These are phyloP conservation scores for Ictalurus furcatus DNA, from an alignment of 2,113 vertebrate genomes.

Conservation along the genomic window DNA sequence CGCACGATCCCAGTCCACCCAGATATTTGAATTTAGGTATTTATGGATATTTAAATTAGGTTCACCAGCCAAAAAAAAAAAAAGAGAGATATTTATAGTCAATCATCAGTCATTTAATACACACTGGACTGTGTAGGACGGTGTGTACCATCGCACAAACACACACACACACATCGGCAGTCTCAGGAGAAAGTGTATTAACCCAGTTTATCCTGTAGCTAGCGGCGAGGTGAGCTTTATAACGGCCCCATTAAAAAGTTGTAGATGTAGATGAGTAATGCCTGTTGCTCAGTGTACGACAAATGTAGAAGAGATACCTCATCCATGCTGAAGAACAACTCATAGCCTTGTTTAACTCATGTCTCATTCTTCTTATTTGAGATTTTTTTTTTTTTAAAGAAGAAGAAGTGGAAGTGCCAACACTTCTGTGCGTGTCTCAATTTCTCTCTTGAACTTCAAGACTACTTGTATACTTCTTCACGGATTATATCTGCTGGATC, in stretches of 20 bases:
- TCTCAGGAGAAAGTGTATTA: conserved; percentile 47
- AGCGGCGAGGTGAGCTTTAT: conserved; percentile 35
- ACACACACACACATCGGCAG: neutral
- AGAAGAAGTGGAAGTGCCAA: neutral
- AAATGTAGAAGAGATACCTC: neutral
- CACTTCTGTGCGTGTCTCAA: neutral
- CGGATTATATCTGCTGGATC: neutral
- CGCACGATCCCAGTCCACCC: neutral
- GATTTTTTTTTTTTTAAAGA: neutral
- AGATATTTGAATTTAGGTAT: neutral
- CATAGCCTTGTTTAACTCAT: neutral
- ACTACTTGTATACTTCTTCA: neutral
- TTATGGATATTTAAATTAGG: conserved; percentile 22
- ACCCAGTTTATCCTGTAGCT: conserved; percentile 51
- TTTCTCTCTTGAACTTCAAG: neutral
- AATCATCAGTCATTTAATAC: conserved; percentile 14
- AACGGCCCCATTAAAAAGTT: conserved; percentile 36
- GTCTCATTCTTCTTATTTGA: neutral
- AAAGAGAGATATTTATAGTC: conserved; percentile 2
- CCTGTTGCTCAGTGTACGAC: neutral
- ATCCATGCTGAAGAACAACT: neutral
- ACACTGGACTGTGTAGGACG: too few species aligned
- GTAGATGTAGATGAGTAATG: conserved; percentile 10
- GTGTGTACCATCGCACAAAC: neutral
- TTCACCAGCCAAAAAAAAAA: too few species aligned